Evolutionary conservation across 2,113 vertebrate species (phyloP).

Genomic region (Illadopsis cleaveri): DNA sequence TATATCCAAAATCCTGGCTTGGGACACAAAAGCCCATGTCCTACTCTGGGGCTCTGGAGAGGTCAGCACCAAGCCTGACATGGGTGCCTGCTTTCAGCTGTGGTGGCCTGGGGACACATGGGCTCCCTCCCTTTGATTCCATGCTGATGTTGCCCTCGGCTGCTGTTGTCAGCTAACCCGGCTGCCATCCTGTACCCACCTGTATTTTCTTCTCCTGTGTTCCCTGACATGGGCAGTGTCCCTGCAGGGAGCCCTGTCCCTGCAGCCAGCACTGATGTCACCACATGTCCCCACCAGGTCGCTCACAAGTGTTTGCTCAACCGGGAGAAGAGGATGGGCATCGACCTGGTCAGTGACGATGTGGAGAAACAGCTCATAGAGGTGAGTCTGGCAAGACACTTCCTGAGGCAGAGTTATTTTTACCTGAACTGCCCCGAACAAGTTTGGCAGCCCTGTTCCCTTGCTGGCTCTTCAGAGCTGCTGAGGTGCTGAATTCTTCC

Average conservation of each 20-base stretch:
- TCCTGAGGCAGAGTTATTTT: not conserved
- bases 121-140: not conserved
- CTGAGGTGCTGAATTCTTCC: not conserved
- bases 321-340: conserved; percentile 92
- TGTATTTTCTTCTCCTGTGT: rapidly evolving
- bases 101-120: not conserved
- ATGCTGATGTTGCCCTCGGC: not conserved
- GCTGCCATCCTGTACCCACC: not conserved
- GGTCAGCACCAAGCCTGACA: not conserved
- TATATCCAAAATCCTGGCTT: not conserved
- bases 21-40: not conserved
- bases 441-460: not conserved
- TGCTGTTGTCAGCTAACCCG: not conserved
- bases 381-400: conserved; percentile 62
- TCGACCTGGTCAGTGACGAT: conserved; percentile 88
- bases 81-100: not conserved
- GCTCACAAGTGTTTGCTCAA: conserved; percentile 91
- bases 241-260: not conserved
- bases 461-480: not conserved
- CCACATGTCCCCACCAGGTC: conserved; percentile 69
- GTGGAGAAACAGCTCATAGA: conserved; percentile 87
- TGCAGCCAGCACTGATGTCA: not conserved
- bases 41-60: not conserved
- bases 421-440: not conserved
- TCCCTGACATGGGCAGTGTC: not conserved